Evolutionary conservation across 1,140 invertebrate species (phyloP), one percentile per base, ranked within the genome.

Genomic region (Drosophila teissieri): DNA sequence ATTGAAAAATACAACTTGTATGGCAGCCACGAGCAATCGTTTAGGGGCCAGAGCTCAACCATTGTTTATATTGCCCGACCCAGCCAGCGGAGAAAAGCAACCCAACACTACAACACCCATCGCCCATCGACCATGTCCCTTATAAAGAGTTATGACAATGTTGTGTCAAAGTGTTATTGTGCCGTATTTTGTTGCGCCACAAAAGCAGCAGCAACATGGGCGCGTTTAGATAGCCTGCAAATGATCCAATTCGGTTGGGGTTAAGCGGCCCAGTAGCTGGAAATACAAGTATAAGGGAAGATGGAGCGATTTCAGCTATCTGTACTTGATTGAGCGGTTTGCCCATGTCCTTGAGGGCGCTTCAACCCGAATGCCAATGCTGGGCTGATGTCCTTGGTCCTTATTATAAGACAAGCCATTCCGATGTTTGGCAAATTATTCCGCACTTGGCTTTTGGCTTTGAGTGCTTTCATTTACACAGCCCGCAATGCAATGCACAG

Each of bases 1-100:
- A 88, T 88, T 69, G 68, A 76, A 83, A 82, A 82, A 82, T 81
- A 81, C 67, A 70, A 80, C 63, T 75, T 80, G 60, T 64, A 27
- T 75, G 72, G 64, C 54, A 80, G 53, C 49, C 64, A 73, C 57
- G 52, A 54, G 48, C 53, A 77, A 65, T 77, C 69, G 68, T 73
- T 74, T 79, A 73, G 77, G 77, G 74, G 73, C 39, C 63, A 75
- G 73, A 60, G 75, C 68, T 67, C 69, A 52, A 22, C 40, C 61
- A 57, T 80, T 76, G 61, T 81, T 65, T 70, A 70, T 56, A 62
- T 53, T 69, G 61, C 34, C 52, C 40, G 39, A 40, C 19, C 27
- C 34, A 39, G 6, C 7, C 17, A 45, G 42, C 15, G 10, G 8
- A 22, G 42, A 4, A 11, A 4, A 5, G 42, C 15, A 42, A 45